Evolutionary conservation across 2,113 vertebrate genomes (phyloP).

Genomic region (Nothocercus julius): DNA sequence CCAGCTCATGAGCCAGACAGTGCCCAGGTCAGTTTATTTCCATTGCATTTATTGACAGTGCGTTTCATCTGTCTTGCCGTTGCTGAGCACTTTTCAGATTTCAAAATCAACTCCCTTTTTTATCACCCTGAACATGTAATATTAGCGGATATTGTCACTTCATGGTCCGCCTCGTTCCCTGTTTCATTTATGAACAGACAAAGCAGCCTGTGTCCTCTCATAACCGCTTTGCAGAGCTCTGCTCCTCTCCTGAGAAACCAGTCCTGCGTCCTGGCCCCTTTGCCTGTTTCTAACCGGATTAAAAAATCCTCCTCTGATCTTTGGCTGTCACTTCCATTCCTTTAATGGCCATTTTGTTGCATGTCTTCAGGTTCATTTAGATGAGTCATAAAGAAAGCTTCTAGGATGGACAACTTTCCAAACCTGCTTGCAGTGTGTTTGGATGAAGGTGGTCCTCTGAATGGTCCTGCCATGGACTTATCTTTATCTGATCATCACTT

Average conservation of each 20-base stretch:
- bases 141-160: not conserved
- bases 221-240: not conserved
- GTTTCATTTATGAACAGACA: not conserved
- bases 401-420: not conserved
- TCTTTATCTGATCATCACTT: not conserved
- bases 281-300: not conserved
- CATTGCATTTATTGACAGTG: rapidly evolving
- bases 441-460: not conserved
- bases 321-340: not conserved
- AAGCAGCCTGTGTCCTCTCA: not conserved
- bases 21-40: not conserved
- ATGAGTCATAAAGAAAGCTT: not conserved
- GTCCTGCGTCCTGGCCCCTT: rapidly evolving
- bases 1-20: rapidly evolving
- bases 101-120: not conserved
- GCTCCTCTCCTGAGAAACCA: not conserved
- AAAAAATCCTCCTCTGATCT: not conserved
- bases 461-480: not conserved
- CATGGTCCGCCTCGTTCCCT: not conserved
- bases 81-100: not conserved
- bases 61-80: not conserved
- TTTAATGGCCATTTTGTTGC: not conserved
- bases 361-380: not conserved
- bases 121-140: not conserved
- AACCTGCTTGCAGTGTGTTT: not conserved